Evolutionary conservation across 2,113 vertebrate species (phyloP).

Genomic region (Salminus brasiliensis): DNA sequence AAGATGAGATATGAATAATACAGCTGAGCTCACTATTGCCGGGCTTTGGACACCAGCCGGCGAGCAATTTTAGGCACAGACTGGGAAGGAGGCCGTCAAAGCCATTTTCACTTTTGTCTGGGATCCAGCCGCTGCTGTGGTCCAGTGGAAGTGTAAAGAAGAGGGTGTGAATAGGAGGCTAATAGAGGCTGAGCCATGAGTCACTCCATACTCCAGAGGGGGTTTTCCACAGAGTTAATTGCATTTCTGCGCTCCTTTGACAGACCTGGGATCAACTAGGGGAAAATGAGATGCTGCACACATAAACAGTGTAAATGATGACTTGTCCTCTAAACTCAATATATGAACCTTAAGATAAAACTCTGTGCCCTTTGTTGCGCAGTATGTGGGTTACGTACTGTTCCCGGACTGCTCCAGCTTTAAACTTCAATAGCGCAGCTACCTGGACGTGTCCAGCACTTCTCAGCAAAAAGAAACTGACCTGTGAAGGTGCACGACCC

Average conservation of each 20-base stretch:
- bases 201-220: conserved; percentile 6
- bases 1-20: conserved; percentile 36
- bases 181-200: conserved; percentile 20
- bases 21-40: not conserved
- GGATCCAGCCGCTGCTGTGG: not conserved
- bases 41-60: conserved; percentile 22
- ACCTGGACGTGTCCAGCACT: too few relatives aligned
- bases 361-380: too few relatives aligned
- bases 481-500: too few relatives aligned
- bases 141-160: not conserved
- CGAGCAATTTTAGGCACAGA: conserved; percentile 27
- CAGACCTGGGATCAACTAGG: not conserved
- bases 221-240: conserved; percentile 23
- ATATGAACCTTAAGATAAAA: too few relatives aligned
- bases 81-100: not conserved
- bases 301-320: not conserved
- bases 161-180: conserved; percentile 27
- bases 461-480: too few relatives aligned
- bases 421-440: too few relatives aligned
- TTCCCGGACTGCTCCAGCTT: too few relatives aligned
- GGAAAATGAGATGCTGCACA: not conserved
- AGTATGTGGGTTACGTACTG: too few relatives aligned
- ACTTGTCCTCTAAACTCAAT: too few relatives aligned
- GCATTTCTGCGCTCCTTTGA: conserved; percentile 15
- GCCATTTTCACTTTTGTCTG: conserved; percentile 23